phyloP scores from a whole-genome alignment of 2,113 vertebrate genomes.

The Brevimyrus niger region DNA sequence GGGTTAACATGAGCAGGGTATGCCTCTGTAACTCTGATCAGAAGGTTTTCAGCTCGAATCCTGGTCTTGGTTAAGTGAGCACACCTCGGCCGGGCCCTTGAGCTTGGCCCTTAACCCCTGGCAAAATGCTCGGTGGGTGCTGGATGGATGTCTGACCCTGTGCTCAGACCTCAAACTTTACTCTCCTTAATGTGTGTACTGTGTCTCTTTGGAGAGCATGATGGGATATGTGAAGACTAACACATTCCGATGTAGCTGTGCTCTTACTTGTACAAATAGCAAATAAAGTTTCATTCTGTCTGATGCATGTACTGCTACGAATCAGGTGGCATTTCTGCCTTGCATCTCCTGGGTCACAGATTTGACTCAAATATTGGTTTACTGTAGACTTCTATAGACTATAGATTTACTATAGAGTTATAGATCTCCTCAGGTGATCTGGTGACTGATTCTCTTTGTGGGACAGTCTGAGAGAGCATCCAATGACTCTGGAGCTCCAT shows the following conservation, averaged over 20 bases:
- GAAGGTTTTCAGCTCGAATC: no score
- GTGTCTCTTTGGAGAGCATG: neutral
- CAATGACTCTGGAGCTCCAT: neutral
- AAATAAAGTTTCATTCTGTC: neutral
- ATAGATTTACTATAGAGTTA: no score
- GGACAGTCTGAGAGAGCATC: neutral
- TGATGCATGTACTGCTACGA: neutral
- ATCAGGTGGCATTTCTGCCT: neutral
- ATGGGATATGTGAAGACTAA: neutral
- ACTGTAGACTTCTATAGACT: neutral
- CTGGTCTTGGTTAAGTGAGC: no score
- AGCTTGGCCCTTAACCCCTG: no score
- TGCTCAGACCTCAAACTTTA: neutral
- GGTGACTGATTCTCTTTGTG: neutral
- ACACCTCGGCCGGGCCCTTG: no score
- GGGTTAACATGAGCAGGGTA: neutral
- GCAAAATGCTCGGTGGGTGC: neutral
- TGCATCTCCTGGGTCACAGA: neutral
- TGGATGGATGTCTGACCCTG: neutral
- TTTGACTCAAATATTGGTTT: neutral
- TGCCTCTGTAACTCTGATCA: no score
- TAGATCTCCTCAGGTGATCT: neutral
- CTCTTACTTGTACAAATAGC: neutral
- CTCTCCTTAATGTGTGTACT: neutral
- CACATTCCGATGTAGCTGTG: neutral